Evolutionary conservation across 2,113 vertebrate genomes (phyloP).

Genomic region (Pipa parva): DNA sequence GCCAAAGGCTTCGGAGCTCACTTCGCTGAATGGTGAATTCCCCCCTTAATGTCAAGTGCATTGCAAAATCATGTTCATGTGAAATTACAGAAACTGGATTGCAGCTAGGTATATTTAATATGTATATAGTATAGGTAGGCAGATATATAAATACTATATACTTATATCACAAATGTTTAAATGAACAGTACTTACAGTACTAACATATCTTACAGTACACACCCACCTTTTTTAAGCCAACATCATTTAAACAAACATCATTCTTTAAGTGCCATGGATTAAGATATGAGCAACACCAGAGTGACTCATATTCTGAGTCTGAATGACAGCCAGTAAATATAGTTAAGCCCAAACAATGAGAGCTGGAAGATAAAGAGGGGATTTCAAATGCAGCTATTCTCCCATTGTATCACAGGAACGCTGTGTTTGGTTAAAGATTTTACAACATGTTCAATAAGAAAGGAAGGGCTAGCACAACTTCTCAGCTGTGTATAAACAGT

Average conservation of each 20-base stretch:
- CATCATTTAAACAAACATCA: constrained; percentile 21
- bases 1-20: no score
- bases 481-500: constrained; percentile 16
- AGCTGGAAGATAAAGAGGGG: constrained; percentile 5
- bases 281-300: constrained; percentile 3
- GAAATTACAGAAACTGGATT: no score
- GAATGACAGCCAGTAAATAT: constrained; percentile 26
- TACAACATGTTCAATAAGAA: neutral
- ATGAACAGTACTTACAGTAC: neutral
- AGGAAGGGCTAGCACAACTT: neutral
- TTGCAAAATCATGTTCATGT: no score
- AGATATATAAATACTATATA: no score
- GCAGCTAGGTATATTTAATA: no score
- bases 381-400: neutral
- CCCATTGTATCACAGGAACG: constrained; percentile 5
- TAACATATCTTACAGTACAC: neutral
- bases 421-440: constrained; percentile 19
- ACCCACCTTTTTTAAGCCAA: constrained; percentile 7
- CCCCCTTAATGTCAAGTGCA: no score
- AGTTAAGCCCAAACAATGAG: neutral
- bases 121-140: no score
- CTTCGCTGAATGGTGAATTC: no score
- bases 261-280: constrained; percentile 10
- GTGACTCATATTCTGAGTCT: constrained; percentile 7
- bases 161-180: no score